These are phyloP conservation scores for Oppia nitens DNA, from an alignment of 1,140 invertebrate genomes.

Conservation along the genomic window DNA sequence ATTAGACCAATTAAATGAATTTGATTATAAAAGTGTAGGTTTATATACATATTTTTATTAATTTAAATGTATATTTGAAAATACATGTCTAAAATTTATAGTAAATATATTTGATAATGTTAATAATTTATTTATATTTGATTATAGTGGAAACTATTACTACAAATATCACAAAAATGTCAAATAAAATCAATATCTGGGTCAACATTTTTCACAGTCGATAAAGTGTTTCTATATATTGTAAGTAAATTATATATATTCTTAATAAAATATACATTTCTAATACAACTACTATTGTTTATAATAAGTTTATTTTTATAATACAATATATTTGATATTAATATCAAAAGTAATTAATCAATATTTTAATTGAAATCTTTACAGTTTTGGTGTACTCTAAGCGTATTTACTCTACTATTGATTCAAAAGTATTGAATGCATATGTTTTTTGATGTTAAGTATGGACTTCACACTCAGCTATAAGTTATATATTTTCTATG, in stretches of 20 bases:
- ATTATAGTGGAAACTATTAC: neutral
- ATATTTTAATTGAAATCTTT: neutral
- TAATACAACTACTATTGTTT: too few relatives aligned
- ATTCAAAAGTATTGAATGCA: neutral
- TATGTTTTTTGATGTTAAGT: too few relatives aligned
- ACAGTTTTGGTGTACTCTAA: neutral
- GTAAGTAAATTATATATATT: neutral
- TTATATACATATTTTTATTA: too few relatives aligned
- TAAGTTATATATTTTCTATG: too few relatives aligned
- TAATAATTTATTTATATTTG: neutral
- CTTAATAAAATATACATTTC: too few relatives aligned
- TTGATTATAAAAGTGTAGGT: neutral
- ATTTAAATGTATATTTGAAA: too few relatives aligned
- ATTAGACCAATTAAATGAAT: neutral
- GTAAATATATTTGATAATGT: neutral
- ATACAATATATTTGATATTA: too few relatives aligned
- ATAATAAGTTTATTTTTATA: too few relatives aligned
- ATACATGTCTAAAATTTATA: neutral
- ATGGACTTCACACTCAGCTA: too few relatives aligned
- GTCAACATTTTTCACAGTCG: neutral
- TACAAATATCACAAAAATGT: neutral
- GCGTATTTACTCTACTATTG: neutral
- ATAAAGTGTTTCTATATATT: neutral
- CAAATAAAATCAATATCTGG: neutral
- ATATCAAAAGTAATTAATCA: neutral